Base-by-base conservation (phyloP, 2,113 vertebrate species). In the Mesoclemmys tuberculata region DNA sequence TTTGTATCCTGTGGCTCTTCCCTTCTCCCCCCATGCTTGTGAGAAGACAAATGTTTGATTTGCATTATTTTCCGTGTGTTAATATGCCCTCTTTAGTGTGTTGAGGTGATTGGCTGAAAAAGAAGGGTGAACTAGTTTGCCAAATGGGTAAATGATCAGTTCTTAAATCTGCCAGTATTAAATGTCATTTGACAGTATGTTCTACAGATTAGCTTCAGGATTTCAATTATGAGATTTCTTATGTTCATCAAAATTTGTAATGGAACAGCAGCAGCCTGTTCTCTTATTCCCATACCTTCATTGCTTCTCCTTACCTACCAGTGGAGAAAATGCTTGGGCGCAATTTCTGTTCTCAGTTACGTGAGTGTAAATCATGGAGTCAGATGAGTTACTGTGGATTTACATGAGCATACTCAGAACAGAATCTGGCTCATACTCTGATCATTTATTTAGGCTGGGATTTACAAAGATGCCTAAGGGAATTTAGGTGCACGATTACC, bases 21-120 rank as follows among this genome's bases (percentile, higher is more conserved):
- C 96, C 54, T 88, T 61, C 92, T 82, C 85, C 88, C 78, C 85
- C 87, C 94, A 87, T 92, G 82, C 52, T 88, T 80, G 96, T 96
- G 93, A 97, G 97, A 90, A 96, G 91, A 96, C 80, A 96, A 90
- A 91, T 97, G 96, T 93, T 95, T 90, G 79, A 96, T 97, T 96
- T 97, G 96, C 87, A 54, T 27, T 95, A 12, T 89, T 95, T 97
- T 96, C 96, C 12, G 1, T 96, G 52, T 96, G 92, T 97, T 88
- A 71, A 1, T 92, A 92, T 94, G 93, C 85, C 84, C 97, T 98
- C 95, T 96, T 97, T 95, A 93, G 84, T 93, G 92, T 95, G 82
- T 97, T 92, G 74, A 78, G 86, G 91, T 96, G 89, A 95, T 91
- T 94, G 90, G 85, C 89, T 97, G 97, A 95, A 82, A 77, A 93